phyloP scores from a whole-genome alignment of 2,113 vertebrate species.

The Hoplias malabaricus region DNA sequence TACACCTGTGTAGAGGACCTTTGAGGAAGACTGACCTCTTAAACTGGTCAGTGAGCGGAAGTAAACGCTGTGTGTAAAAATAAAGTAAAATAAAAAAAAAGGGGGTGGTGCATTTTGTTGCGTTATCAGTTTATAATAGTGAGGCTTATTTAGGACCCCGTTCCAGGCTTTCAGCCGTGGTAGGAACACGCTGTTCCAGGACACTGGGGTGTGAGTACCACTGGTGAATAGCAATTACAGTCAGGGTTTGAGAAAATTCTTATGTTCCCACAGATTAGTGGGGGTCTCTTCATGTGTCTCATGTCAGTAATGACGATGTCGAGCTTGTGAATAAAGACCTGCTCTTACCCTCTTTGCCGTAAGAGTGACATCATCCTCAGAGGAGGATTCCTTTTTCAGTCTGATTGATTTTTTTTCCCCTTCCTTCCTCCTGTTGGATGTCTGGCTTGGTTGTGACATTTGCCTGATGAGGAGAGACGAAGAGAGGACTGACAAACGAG shows the following conservation, averaged over 20 bases:
- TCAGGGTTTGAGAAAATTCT: neutral
- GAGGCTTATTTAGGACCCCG: no score
- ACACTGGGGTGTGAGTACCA: no score
- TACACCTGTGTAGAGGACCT: no score
- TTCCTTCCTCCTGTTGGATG: neutral
- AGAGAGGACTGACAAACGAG: slow-evolving; percentile 11
- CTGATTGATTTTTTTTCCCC: neutral
- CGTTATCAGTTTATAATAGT: no score
- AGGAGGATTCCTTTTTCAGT: slow-evolving; percentile 21
- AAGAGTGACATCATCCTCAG: slow-evolving; percentile 35
- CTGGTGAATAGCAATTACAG: neutral
- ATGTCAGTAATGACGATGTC: neutral
- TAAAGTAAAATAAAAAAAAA: no score
- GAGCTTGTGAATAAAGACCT: neutral
- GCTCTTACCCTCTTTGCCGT: neutral
- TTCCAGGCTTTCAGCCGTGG: neutral
- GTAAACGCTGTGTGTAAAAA: no score
- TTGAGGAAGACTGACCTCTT: no score
- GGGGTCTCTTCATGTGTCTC: neutral
- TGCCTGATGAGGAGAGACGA: slow-evolving; percentile 7
- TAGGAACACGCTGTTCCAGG: neutral
- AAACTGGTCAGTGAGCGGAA: no score
- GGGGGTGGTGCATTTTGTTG: no score
- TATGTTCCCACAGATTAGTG: neutral
- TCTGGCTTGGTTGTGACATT: slow-evolving; percentile 20